Base-by-base conservation (phyloP, 2,888 invertebrate species). In the Ernsta delagoae region DNA sequence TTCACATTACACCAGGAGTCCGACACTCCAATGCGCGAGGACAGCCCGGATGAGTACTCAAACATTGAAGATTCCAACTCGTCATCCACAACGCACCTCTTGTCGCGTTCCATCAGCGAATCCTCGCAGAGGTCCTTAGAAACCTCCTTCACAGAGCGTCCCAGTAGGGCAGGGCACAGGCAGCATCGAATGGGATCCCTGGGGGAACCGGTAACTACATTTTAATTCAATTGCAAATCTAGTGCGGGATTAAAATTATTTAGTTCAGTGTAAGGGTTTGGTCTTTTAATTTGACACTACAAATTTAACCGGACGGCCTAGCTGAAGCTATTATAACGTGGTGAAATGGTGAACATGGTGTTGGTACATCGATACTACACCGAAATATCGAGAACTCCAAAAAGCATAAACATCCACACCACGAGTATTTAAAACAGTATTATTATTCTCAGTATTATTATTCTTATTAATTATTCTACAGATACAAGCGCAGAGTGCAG, bases 31-130 rank as follows among this genome's bases (percentile, higher is more conserved):
- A 90, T 90, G 71, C 84, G 92, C 59, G 92, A 91, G 11, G 92
- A 91, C 71, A 92, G 92, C 71, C 87, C 89, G 0, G 92, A 92
- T 45, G 91, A 91, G 41, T 88, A 78, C 71, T 92, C 92, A 31
- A 90, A 88, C 74, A 85, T 90, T 0, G 92, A 89, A 48, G 90
- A 90, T 73, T 89, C 91, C 0, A 88, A 88, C 77, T 92, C 90
- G 0, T 90, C 90, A 0, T 89, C 91, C 0, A 90, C 90, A 0
- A 88, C 90, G 5, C 92, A 90, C n/a, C 83, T 91, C 1, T 83
- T 91, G 1, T 89, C 91, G 1, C 91, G 90, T 68, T 87, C 91
- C 0, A 78, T 82, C 70, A 90, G 89, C 65, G 90, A 89, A 9
- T 78, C 85, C 0, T 89, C 88, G 0, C 87, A 84, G 70, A 80